Percentiles rank a stretch among this genome's conserved stretches.
These are phyloP conservation scores for Tapera naevia DNA, from an alignment of 2,797 vertebrate species.

Conservation along the genomic window DNA sequence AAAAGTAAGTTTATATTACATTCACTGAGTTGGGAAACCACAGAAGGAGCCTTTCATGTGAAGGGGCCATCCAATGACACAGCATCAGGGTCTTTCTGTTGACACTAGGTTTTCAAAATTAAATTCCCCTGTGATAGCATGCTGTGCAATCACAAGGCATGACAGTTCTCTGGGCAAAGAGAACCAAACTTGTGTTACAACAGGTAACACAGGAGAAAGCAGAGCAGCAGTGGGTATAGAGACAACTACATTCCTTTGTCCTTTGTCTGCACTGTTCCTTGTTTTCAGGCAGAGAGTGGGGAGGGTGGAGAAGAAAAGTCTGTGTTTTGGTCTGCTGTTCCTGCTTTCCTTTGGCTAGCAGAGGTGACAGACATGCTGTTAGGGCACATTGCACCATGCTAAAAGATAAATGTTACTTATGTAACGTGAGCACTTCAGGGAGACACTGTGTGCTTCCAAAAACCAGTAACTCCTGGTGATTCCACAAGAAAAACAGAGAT, in stretches of 20 bases:
- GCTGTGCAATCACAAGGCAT: rapidly evolving
- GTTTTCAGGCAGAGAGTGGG: background rate
- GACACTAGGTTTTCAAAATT: background rate
- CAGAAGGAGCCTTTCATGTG: background rate
- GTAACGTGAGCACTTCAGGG: background rate
- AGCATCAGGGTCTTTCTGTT: background rate
- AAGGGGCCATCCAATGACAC: background rate
- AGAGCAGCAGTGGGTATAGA: background rate
- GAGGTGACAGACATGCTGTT: background rate
- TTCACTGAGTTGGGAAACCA: background rate
- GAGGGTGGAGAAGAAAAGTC: background rate
- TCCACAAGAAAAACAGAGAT: background rate
- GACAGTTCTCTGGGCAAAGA: background rate
- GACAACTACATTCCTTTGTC: background rate
- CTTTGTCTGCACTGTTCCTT: background rate
- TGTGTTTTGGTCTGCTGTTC: too few species aligned
- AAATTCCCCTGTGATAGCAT: background rate
- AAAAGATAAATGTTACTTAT: background rate
- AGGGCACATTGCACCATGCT: background rate
- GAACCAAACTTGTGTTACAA: background rate
- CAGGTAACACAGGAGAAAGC: background rate
- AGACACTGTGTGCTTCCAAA: background rate
- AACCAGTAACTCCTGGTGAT: background rate
- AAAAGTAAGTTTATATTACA: background rate
- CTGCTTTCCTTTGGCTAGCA: background rate